A percentile compares a stretch with the other conserved stretches of the same genome.
phyloP scores from a whole-genome alignment of 2,888 invertebrate genomes.

The Pterostichus niger region DNA sequence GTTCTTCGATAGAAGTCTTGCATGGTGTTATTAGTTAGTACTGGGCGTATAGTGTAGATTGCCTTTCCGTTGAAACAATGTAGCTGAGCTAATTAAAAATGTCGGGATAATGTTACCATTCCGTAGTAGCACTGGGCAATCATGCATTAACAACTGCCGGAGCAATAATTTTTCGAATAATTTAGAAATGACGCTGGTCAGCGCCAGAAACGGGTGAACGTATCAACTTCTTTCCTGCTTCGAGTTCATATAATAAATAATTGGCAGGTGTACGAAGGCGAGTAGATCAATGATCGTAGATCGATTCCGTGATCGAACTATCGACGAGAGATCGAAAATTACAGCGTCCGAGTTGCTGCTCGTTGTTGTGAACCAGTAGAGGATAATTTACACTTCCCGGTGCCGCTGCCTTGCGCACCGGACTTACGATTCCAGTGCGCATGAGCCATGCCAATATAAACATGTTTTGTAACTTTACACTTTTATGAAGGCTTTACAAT shows the following conservation, averaged over 20 bases:
- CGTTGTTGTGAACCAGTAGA: conserved; percentile 59
- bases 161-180: conserved; percentile 64
- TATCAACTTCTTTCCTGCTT: conserved; percentile 64
- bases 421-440: not conserved
- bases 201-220: conserved; percentile 43
- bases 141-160: conserved; percentile 62
- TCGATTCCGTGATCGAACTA: conserved; percentile 73
- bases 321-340: conserved; percentile 75
- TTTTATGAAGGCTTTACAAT: not conserved
- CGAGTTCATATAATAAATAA: conserved; percentile 64
- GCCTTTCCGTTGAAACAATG: conserved; percentile 35
- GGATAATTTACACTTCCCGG: conserved; percentile 64
- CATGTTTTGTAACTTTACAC: conserved; percentile 30
- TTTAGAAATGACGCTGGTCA: conserved; percentile 57
- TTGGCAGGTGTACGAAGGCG: conserved; percentile 64
- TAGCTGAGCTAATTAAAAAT: conserved; percentile 58
- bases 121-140: conserved; percentile 43
- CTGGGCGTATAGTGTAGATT: too few species aligned
- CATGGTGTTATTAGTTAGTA: too few species aligned
- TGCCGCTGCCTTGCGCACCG: conserved; percentile 30
- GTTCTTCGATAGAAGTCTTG: too few species aligned
- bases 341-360: conserved; percentile 68
- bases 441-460: not conserved
- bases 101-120: conserved; percentile 1
- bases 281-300: conserved; percentile 67